Base-by-base conservation (phyloP, 2,797 vertebrate genomes). In the Pitangus sulphuratus region DNA sequence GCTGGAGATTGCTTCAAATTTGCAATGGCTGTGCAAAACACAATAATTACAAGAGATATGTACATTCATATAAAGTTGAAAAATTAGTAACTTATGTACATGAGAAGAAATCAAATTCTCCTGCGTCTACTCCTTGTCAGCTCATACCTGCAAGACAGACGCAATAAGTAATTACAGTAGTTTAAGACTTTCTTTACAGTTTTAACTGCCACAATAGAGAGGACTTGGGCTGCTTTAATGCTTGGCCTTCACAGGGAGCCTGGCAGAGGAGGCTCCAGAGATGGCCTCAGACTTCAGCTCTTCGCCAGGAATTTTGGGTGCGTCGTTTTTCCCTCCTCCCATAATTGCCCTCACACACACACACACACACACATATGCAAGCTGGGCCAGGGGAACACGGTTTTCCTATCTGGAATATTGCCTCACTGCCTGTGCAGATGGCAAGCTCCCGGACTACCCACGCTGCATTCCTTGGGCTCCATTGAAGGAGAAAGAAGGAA, bases 61-160 rank as follows among this genome's bases (percentile, higher is more conserved):
- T 97, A 97, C 95, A 95, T 76, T 93, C 68, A 28, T 75, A 79
- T 19, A 70, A 75, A 92, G 37, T 12, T 87, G 74, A 92, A 77
- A 90, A 91, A 56, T 74, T 17, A 72, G 39, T 65, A 37, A 66
- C 56, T 81, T 87, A 39, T 60, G 30, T 69, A 87, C 74, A 53
- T 5, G 40, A 89, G 83, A 93, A 77, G 48, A 77, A 78, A 60
- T 98, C 97, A 98, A 2, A 92, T 96, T 88, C 96, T 96, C 86
- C 94, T 95, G 56, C 83, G 89, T 92, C 98, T 97, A 9, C 95
- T 94, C 42, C 91, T 70, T 77, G 97, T 98, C 94, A 98, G 89
- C 82, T 98, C 97, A 39, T 97, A 98, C 98, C 98, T 98, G 95
- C 66, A 97, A 97, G 71, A 96, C 51, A 97, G 37, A 94, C 3